Evolutionary conservation across 2,888 invertebrate genomes (phyloP).

Genomic region (Folsomia candida): DNA sequence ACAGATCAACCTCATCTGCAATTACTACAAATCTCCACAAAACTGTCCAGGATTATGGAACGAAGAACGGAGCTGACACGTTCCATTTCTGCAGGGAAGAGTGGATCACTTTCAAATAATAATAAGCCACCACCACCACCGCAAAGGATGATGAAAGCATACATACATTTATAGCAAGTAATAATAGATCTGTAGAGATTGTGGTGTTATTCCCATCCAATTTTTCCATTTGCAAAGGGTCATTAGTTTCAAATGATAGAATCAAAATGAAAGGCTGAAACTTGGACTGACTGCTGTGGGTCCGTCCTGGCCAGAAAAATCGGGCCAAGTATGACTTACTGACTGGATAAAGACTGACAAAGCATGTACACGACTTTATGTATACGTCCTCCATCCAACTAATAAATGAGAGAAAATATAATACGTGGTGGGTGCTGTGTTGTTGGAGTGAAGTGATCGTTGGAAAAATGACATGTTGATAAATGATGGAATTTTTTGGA

Average conservation of each 20-base stretch:
- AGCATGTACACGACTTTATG: too few species aligned
- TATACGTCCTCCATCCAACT: too few species aligned
- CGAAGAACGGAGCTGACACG: background rate
- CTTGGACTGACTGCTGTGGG: background rate
- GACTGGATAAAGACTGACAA: background rate
- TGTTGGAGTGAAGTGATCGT: background rate
- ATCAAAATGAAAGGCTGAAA: slow-evolving; percentile 6
- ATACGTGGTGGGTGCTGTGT: background rate
- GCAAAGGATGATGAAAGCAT: too few species aligned
- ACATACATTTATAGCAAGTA: background rate
- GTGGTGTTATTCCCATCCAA: background rate
- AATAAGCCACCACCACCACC: background rate
- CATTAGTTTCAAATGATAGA: slow-evolving; percentile 18
- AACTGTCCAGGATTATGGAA: background rate
- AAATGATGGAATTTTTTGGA: slow-evolving; percentile 20
- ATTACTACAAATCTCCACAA: background rate
- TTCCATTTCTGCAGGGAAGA: background rate
- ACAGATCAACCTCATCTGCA: too few species aligned
- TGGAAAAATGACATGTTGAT: slow-evolving; percentile 19
- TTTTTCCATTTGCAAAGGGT: slow-evolving; percentile 21
- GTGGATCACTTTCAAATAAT: background rate
- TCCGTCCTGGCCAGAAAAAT: background rate
- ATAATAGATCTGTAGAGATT: too few species aligned
- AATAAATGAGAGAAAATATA: too few species aligned
- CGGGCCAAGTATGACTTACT: background rate